Evolutionary conservation across 1,140 invertebrate species (phyloP).

Genomic region (Brachionus angularis): DNA sequence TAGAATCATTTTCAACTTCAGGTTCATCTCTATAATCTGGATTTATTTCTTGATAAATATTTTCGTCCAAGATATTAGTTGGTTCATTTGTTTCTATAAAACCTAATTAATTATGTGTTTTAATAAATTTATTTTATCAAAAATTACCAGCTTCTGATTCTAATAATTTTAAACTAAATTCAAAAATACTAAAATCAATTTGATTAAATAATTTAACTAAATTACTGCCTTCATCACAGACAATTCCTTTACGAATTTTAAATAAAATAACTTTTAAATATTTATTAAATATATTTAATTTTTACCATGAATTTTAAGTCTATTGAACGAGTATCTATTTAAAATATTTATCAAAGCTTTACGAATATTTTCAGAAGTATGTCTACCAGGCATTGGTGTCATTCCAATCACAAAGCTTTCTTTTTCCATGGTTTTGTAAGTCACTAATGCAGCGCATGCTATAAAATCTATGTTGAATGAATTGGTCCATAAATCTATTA

Average conservation of each 20-base stretch:
- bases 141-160: too few species aligned
- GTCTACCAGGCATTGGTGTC: background rate
- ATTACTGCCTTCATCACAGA: constrained; percentile 16
- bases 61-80: too few species aligned
- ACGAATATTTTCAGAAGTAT: background rate
- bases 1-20: too few species aligned
- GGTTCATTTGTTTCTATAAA: too few species aligned
- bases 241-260: background rate
- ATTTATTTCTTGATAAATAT: too few species aligned
- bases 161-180: too few species aligned
- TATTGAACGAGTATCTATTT: background rate
- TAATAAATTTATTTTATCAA: too few species aligned
- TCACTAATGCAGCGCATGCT: background rate
- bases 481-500: background rate
- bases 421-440: background rate
- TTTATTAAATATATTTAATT: too few species aligned
- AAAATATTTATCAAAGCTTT: background rate
- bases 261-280: too few species aligned
- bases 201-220: constrained; percentile 6
- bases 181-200: background rate
- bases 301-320: constrained; percentile 1
- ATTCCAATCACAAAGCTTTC: background rate
- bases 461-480: constrained; percentile 6
- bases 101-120: too few species aligned
- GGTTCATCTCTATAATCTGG: too few species aligned